phyloP scores from a whole-genome alignment of 2,797 vertebrate species.

The Geotrypetes seraphini region DNA sequence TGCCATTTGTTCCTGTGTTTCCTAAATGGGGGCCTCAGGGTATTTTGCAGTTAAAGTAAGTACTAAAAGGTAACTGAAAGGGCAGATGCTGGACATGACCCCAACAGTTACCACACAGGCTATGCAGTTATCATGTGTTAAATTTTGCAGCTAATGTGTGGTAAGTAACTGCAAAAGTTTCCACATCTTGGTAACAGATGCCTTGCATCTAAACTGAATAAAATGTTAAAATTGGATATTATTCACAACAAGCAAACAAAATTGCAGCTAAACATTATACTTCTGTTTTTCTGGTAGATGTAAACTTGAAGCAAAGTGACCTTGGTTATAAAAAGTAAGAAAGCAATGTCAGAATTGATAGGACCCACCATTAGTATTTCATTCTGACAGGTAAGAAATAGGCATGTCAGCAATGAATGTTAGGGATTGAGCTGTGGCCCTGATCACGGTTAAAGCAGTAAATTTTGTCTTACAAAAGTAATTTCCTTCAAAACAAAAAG shows the following conservation, averaged over 20 bases:
- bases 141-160: too few relatives aligned
- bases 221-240: slow-evolving; percentile 20
- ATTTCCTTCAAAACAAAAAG: slow-evolving; percentile 49
- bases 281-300: slow-evolving; percentile 43
- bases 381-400: slow-evolving; percentile 82
- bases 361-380: slow-evolving; percentile 52
- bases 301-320: slow-evolving; percentile 47
- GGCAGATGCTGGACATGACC: too few relatives aligned
- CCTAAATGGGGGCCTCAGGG: too few relatives aligned
- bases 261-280: slow-evolving; percentile 15
- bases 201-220: slow-evolving; percentile 18
- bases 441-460: slow-evolving; percentile 37
- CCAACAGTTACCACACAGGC: too few relatives aligned
- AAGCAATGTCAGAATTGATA: slow-evolving; percentile 48
- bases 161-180: too few relatives aligned
- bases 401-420: slow-evolving; percentile 70
- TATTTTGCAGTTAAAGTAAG: too few relatives aligned
- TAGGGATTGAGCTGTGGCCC: slow-evolving; percentile 39
- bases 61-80: too few relatives aligned
- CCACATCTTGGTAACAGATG: too few relatives aligned
- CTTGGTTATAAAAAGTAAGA: slow-evolving; percentile 50
- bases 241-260: slow-evolving; percentile 11
- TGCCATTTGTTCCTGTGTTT: too few relatives aligned
- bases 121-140: too few relatives aligned
- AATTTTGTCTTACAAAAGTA: slow-evolving; percentile 43